Evolutionary conservation across 2,888 invertebrate genomes (phyloP).

Genomic region (Watsonalla binaria): DNA sequence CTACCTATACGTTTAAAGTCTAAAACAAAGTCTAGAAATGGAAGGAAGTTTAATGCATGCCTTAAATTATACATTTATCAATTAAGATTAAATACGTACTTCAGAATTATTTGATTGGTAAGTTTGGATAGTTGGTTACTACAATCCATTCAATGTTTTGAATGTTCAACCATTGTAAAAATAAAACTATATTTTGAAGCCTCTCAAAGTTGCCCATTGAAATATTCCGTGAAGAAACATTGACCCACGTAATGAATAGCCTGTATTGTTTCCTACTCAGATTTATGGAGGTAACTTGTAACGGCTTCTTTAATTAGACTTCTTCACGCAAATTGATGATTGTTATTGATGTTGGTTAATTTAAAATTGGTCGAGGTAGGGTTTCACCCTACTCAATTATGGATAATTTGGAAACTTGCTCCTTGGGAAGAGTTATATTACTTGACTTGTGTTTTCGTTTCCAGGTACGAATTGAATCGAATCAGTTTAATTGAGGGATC

Average conservation of each 20-base stretch:
- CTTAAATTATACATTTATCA: not conserved
- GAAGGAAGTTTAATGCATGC: conserved; percentile 2
- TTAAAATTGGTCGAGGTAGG: conserved; percentile 48
- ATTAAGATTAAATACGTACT: conserved; percentile 25
- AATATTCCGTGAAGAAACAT: conserved; percentile 68
- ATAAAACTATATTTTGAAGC: conserved; percentile 64
- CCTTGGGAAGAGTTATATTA: conserved; percentile 23
- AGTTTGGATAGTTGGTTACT: conserved; percentile 33
- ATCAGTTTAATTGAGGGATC: conserved; percentile 9
- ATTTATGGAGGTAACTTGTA: conserved; percentile 78
- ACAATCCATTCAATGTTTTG: conserved; percentile 52
- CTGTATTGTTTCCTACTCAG: conserved; percentile 71
- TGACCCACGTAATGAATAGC: conserved; percentile 68
- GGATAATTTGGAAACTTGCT: conserved; percentile 38
- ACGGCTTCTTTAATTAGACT: conserved; percentile 77
- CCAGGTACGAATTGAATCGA: conserved; percentile 15
- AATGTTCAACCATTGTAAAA: conserved; percentile 57
- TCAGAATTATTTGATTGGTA: conserved; percentile 47
- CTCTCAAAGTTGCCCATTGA: conserved; percentile 64
- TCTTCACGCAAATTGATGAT: conserved; percentile 75
- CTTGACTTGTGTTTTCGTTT: conserved; percentile 9
- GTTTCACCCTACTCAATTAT: conserved; percentile 43
- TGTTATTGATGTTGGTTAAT: conserved; percentile 71
- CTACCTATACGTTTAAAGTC: too few relatives aligned
- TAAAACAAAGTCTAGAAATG: too few relatives aligned